Conservation (phyloP, 2,797 vertebrate genomes). For the Gallirallus australis region DNA sequence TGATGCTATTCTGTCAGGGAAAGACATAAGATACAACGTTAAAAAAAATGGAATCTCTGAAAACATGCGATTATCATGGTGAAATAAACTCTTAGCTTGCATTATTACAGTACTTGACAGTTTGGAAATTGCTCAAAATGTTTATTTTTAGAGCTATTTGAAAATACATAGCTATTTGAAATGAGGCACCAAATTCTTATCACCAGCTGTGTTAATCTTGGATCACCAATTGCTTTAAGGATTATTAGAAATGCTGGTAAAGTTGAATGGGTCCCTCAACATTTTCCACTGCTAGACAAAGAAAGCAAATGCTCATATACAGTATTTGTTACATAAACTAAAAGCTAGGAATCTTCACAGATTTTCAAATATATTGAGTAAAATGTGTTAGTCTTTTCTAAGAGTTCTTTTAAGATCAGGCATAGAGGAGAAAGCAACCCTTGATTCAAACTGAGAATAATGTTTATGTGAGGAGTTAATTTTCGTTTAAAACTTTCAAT, state of each 20-base stretch:
- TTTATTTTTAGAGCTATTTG: neutral
- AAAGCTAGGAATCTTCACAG: neutral
- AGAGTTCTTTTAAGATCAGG: neutral
- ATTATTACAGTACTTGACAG: neutral
- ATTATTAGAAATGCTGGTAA: neutral
- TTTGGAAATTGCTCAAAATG: neutral
- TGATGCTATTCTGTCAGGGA: neutral
- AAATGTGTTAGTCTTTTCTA: neutral
- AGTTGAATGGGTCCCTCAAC: neutral
- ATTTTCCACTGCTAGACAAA: neutral
- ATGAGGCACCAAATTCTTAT: neutral
- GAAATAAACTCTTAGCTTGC: neutral
- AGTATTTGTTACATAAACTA: neutral
- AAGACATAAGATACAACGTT: neutral
- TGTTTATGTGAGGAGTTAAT: neutral
- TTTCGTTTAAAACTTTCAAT: neutral
- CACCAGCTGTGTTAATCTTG: neutral
- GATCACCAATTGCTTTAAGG: neutral
- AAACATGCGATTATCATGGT: fast-evolving
- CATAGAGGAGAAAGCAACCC: neutral
- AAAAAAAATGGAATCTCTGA: neutral
- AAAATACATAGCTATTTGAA: neutral
- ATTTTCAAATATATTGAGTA: neutral
- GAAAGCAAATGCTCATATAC: neutral
- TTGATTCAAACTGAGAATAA: neutral